Conservation (phyloP, 2,113 vertebrate genomes). For the Ramphastos sulfuratus region DNA sequence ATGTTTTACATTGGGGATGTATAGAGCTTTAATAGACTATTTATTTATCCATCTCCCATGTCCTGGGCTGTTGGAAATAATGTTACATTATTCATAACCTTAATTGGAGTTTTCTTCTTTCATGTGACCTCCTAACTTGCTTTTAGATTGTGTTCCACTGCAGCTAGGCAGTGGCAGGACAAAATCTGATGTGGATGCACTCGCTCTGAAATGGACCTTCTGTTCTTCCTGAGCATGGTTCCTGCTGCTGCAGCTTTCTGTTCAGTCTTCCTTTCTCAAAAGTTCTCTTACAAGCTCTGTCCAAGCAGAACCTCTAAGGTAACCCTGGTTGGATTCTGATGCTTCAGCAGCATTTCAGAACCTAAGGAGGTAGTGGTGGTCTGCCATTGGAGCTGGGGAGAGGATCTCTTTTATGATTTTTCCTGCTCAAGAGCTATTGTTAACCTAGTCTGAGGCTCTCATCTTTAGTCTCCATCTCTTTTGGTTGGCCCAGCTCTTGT, state of each 20-base stretch:
- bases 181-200: neutral
- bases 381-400: neutral
- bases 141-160: neutral
- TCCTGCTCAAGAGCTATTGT: neutral
- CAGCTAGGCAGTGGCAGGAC: neutral
- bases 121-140: neutral
- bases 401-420: neutral
- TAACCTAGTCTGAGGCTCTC: neutral
- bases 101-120: neutral
- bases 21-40: neutral
- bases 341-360: neutral
- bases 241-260: neutral
- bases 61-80: neutral
- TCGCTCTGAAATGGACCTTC: neutral
- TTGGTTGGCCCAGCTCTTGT: neutral
- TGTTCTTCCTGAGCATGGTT: neutral
- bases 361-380: neutral
- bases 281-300: neutral
- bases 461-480: neutral
- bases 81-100: neutral
- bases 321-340: neutral
- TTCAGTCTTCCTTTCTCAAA: neutral
- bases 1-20: neutral
- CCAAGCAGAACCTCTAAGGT: neutral
- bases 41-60: neutral